phyloP scores from a whole-genome alignment of 1,140 invertebrate species.

The Lithobius niger region DNA sequence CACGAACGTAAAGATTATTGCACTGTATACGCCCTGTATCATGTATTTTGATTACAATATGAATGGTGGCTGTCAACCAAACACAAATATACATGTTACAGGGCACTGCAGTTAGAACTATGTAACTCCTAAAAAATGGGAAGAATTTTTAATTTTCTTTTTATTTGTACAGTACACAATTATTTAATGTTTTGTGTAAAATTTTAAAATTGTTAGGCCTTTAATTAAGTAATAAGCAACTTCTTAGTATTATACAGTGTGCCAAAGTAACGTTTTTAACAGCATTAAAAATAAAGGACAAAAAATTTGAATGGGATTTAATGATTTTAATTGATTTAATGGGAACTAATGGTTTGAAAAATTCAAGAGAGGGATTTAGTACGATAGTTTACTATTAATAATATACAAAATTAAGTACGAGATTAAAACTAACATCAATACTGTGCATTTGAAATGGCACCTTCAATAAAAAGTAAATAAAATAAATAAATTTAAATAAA shows the following conservation, averaged over 20 bases:
- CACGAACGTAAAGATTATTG: not conserved
- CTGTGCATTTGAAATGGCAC: too few species aligned
- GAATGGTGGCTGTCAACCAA: not conserved
- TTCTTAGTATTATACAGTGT: not conserved
- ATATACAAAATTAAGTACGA: too few species aligned
- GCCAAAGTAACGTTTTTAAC: too few species aligned
- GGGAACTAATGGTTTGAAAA: too few species aligned
- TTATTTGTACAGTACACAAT: not conserved
- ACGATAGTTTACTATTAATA: too few species aligned
- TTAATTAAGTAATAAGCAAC: not conserved
- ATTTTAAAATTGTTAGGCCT: not conserved
- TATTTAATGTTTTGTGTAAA: not conserved
- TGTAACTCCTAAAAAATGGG: not conserved
- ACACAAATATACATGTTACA: not conserved
- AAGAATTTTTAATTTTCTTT: not conserved
- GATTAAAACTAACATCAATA: too few species aligned
- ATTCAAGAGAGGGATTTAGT: too few species aligned
- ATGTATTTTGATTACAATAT: not conserved
- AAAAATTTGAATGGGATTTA: too few species aligned
- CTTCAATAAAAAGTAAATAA: too few species aligned
- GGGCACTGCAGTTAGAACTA: not conserved
- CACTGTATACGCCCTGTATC: not conserved
- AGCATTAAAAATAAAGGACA: too few species aligned
- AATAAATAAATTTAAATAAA: too few species aligned
- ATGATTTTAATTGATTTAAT: too few species aligned